Evolutionary conservation across 2,888 invertebrate genomes (phyloP).

Genomic region (Anorthoa munda): DNA sequence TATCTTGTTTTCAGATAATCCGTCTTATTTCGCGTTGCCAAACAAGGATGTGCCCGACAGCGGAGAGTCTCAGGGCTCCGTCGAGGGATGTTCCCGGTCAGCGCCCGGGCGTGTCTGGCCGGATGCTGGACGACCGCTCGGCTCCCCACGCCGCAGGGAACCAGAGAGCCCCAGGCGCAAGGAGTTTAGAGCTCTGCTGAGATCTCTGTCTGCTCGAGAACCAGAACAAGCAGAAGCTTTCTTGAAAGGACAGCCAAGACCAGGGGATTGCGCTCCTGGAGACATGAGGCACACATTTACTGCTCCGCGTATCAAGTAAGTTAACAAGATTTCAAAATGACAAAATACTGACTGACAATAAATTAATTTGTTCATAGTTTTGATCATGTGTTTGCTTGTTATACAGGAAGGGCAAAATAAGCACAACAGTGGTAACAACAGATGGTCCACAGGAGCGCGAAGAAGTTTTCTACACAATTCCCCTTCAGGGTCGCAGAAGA

Average conservation of each 20-base stretch:
- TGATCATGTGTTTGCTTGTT: slow-evolving; percentile 8
- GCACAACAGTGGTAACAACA: slow-evolving; percentile 81
- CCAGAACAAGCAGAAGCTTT: slow-evolving; percentile 92
- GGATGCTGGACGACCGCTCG: slow-evolving; percentile 80
- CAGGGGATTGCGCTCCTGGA: slow-evolving; percentile 92
- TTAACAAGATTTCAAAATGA: not conserved
- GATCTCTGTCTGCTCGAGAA: slow-evolving; percentile 92
- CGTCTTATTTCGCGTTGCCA: slow-evolving; percentile 94
- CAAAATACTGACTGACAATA: not conserved
- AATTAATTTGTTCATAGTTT: not conserved
- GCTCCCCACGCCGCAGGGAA: slow-evolving; percentile 83
- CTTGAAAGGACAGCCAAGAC: slow-evolving; percentile 93
- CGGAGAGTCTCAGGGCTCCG: slow-evolving; percentile 77
- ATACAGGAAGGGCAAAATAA: slow-evolving; percentile 86
- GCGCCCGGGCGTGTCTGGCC: slow-evolving; percentile 92
- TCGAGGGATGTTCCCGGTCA: slow-evolving; percentile 92
- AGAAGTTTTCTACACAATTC: slow-evolving; percentile 92
- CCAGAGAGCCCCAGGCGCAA: slow-evolving; percentile 87
- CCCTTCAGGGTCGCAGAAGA: slow-evolving; percentile 88
- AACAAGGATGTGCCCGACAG: slow-evolving; percentile 87
- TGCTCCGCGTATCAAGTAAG: slow-evolving; percentile 87
- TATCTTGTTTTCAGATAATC: slow-evolving; percentile 92
- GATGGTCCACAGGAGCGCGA: slow-evolving; percentile 88
- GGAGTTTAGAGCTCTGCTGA: slow-evolving; percentile 91
- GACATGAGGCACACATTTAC: slow-evolving; percentile 88